Conservation (phyloP, 2,113 vertebrate species). For the Prolemur simus region DNA sequence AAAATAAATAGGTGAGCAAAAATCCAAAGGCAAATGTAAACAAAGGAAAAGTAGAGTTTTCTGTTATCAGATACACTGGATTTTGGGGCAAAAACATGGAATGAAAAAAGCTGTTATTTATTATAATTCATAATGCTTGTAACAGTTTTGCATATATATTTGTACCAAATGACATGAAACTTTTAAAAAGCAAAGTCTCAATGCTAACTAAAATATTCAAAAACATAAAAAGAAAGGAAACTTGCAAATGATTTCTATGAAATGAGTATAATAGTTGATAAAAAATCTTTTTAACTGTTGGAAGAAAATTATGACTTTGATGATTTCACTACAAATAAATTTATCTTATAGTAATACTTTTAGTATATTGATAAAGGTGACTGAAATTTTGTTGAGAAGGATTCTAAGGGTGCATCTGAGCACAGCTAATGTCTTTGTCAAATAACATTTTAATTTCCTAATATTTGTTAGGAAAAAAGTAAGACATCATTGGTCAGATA, state of each 20-base stretch:
- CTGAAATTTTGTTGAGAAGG: not conserved
- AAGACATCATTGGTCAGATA: not conserved
- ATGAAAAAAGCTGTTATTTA: not conserved
- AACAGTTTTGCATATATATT: not conserved
- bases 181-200: not conserved
- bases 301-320: not conserved
- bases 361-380: not conserved
- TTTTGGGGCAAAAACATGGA: not conserved
- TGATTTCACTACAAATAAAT: not conserved
- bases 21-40: not conserved
- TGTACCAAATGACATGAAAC: not conserved
- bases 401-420: not conserved
- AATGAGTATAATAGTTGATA: not conserved
- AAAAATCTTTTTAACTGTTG: not conserved
- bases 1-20: not conserved
- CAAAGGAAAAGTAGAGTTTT: not conserved
- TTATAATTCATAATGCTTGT: not conserved
- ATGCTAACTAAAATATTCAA: not conserved
- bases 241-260: not conserved
- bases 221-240: not conserved
- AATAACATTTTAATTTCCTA: not conserved
- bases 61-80: not conserved
- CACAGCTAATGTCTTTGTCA: not conserved
- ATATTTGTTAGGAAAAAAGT: not conserved
- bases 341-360: not conserved